Percentiles rank a stretch among this genome's conserved stretches.
phyloP scores from a whole-genome alignment of 2,113 vertebrate genomes.

The Melanerpes aurifrons region DNA sequence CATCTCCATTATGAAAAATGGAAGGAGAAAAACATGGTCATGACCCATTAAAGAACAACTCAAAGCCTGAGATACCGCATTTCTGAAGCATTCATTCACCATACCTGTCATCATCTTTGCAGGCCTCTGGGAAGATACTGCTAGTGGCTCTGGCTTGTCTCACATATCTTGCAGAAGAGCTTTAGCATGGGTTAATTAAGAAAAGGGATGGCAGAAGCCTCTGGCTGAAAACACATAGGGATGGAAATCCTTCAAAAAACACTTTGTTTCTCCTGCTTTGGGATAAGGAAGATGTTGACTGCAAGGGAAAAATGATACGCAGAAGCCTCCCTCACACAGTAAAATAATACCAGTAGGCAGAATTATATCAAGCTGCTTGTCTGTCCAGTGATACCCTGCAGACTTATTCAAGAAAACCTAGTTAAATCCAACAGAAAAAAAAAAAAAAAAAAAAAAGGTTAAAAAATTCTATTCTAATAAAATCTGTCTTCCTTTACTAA shows the following conservation, averaged over 20 bases:
- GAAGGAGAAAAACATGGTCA: background rate
- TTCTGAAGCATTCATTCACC: background rate
- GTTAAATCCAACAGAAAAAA: background rate
- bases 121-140: background rate
- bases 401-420: background rate
- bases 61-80: background rate
- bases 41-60: background rate
- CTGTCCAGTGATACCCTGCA: background rate
- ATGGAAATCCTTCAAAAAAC: background rate
- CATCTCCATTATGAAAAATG: background rate
- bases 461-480: background rate
- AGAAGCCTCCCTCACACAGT: background rate
- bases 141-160: background rate
- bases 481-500: background rate
- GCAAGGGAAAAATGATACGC: background rate
- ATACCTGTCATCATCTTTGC: background rate
- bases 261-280: background rate
- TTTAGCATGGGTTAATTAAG: background rate
- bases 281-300: background rate
- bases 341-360: background rate
- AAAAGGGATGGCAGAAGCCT: background rate
- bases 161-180: fast-evolving
- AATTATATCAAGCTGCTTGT: background rate
- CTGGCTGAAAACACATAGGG: background rate
- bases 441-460: background rate